These are phyloP conservation scores for Ammodytes dubius DNA, from an alignment of 2,113 vertebrate genomes.

Conservation along the genomic window DNA sequence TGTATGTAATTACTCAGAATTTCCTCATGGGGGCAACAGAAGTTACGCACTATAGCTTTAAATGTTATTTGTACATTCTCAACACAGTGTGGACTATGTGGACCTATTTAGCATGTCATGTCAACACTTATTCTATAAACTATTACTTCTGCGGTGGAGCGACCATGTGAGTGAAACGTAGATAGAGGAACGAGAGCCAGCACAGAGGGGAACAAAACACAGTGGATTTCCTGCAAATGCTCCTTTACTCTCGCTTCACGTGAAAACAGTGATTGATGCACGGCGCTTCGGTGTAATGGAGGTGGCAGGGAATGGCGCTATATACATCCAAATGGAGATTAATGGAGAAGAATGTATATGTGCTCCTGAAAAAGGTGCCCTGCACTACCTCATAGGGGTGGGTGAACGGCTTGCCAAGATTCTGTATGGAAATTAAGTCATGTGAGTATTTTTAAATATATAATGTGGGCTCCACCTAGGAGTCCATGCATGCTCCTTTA, in stretches of 20 bases:
- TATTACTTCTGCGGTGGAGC: slow-evolving; percentile 35
- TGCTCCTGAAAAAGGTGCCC: slow-evolving; percentile 28
- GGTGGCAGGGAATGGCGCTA: slow-evolving; percentile 26
- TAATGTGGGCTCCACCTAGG: background rate
- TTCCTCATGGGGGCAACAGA: too few species aligned
- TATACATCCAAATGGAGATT: slow-evolving; percentile 60
- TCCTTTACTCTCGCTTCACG: slow-evolving; percentile 48
- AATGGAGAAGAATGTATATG: slow-evolving; percentile 36
- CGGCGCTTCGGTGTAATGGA: slow-evolving; percentile 43
- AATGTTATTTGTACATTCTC: background rate
- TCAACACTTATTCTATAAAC: slow-evolving; percentile 40
- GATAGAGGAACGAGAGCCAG: slow-evolving; percentile 36
- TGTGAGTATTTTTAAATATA: slow-evolving; percentile 2
- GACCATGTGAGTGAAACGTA: slow-evolving; percentile 11
- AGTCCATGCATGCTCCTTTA: background rate
- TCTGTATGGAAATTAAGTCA: slow-evolving; percentile 26
- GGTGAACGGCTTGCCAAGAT: slow-evolving; percentile 28
- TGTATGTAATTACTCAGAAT: too few species aligned
- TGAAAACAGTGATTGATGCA: slow-evolving; percentile 61
- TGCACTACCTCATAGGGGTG: slow-evolving; percentile 40
- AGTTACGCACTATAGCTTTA: background rate
- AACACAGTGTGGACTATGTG: background rate
- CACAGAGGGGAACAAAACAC: background rate
- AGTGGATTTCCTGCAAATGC: slow-evolving; percentile 60
- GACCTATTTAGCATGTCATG: slow-evolving; percentile 33